These are phyloP conservation scores for Ammospiza nelsoni DNA, from an alignment of 2,113 vertebrate species.

Conservation along the genomic window DNA sequence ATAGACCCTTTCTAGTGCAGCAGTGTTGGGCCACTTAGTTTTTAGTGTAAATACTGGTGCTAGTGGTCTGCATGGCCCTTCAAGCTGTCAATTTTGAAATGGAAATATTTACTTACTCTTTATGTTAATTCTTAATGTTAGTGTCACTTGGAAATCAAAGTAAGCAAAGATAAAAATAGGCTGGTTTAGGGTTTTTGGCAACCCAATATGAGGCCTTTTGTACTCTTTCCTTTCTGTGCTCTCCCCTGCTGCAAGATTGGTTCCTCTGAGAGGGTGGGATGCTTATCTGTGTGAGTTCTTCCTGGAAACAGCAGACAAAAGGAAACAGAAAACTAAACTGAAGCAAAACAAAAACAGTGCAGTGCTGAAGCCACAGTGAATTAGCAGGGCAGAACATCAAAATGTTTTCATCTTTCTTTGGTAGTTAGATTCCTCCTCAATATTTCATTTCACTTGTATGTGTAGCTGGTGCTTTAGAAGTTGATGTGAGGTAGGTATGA, in stretches of 20 bases:
- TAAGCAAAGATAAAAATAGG: background rate
- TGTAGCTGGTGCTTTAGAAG: slow-evolving; percentile 10
- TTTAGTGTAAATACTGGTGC: background rate
- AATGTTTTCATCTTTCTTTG: background rate
- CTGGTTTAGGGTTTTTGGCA: background rate
- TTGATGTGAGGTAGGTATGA: background rate
- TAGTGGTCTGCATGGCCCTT: background rate
- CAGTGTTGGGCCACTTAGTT: background rate
- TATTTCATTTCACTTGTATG: background rate
- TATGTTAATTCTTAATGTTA: background rate
- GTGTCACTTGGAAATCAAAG: background rate
- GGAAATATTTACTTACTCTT: background rate
- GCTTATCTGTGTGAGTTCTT: background rate
- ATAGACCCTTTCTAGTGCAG: background rate
- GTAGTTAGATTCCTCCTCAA: background rate
- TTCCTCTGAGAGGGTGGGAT: background rate
- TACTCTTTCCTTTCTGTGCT: background rate
- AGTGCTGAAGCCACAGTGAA: background rate
- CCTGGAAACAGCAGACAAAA: slow-evolving; percentile 21
- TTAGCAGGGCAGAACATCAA: background rate
- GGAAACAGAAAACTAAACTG: background rate
- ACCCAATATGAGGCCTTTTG: background rate
- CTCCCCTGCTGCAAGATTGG: background rate
- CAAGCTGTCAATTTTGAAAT: background rate
- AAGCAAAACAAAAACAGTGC: background rate